A percentile compares a stretch with the other conserved stretches of the same genome.
These are phyloP conservation scores for Drosophila albomicans DNA, from an alignment of 1,140 invertebrate genomes.

Conservation along the genomic window DNA sequence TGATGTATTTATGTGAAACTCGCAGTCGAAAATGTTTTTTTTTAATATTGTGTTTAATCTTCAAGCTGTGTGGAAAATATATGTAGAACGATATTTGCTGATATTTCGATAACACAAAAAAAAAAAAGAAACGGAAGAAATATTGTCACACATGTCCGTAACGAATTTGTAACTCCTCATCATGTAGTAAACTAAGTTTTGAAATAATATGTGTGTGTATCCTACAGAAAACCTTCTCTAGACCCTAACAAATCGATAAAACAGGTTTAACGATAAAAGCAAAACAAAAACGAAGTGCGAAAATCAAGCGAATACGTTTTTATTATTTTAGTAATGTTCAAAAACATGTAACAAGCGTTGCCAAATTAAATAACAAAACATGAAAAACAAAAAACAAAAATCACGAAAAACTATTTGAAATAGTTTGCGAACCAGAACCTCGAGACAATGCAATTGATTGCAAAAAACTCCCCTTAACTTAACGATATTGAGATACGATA, in stretches of 20 bases:
- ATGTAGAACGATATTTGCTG: constrained; percentile 28
- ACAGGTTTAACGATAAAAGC: constrained; percentile 27
- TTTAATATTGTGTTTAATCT: constrained; percentile 42
- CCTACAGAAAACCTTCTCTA: constrained; percentile 16
- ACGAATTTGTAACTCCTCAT: constrained; percentile 67
- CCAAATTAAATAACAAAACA: constrained; percentile 63
- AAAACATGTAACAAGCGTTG: constrained; percentile 73
- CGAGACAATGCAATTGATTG: constrained; percentile 43
- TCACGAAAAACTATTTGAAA: constrained; percentile 51
- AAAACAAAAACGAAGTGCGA: constrained; percentile 64
- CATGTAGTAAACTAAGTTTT: constrained; percentile 58
- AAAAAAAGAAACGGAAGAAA: background rate
- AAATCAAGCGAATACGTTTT: constrained; percentile 46
- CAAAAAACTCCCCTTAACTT: constrained; percentile 36
- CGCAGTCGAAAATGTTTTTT: constrained; percentile 31
- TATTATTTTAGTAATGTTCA: constrained; percentile 46
- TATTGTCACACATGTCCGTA: constrained; percentile 41
- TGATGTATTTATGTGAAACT: constrained; percentile 17
- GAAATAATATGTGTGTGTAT: constrained; percentile 25
- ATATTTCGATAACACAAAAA: constrained; percentile 27
- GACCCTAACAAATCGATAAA: constrained; percentile 10
- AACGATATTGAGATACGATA: constrained; percentile 53
- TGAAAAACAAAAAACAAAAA: constrained; percentile 47
- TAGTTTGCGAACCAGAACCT: constrained; percentile 53
- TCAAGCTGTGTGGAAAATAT: constrained; percentile 24